Evolutionary conservation across 1,140 invertebrate species (phyloP).

Genomic region (Zaprionus davidi): DNA sequence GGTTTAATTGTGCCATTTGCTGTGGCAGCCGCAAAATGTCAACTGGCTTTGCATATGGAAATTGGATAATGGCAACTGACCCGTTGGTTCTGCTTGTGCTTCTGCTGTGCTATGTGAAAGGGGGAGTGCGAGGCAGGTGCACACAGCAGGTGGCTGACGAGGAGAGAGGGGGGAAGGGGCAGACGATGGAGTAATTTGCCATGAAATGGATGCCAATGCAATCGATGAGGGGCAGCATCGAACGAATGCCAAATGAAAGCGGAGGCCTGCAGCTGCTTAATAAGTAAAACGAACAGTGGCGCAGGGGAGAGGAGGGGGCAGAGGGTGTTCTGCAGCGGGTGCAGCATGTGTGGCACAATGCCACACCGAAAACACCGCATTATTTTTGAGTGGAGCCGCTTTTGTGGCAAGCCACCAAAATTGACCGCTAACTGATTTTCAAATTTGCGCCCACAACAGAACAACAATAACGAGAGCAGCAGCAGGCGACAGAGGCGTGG

Average conservation of each 20-base stretch:
- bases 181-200: conserved; percentile 23
- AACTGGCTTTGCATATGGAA: conserved; percentile 78
- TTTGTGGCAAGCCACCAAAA: conserved; percentile 70
- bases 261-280: conserved; percentile 32
- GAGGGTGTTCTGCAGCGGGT: not conserved
- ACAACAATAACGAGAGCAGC: no score
- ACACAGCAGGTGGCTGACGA: not conserved
- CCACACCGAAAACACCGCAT: conserved; percentile 74
- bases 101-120: not conserved
- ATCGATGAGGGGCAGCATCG: conserved; percentile 21
- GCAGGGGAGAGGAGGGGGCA: not conserved
- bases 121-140: conserved; percentile 1
- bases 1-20: conserved; percentile 33
- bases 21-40: conserved; percentile 76
- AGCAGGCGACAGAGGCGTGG: conserved; percentile 7
- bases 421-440: conserved; percentile 80
- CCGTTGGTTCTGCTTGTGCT: not conserved
- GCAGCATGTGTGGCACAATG: conserved; percentile 56
- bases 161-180: not conserved
- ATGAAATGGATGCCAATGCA: conserved; percentile 31
- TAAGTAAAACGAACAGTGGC: conserved; percentile 18
- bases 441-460: conserved; percentile 58
- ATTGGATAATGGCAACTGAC: conserved; percentile 74
- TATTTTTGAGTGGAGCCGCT: conserved; percentile 60
- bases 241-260: conserved; percentile 15